Percentiles rank a stretch among this genome's conserved stretches.
Conservation (phyloP, 2,888 invertebrate species). For the Calephelis perditalis region DNA sequence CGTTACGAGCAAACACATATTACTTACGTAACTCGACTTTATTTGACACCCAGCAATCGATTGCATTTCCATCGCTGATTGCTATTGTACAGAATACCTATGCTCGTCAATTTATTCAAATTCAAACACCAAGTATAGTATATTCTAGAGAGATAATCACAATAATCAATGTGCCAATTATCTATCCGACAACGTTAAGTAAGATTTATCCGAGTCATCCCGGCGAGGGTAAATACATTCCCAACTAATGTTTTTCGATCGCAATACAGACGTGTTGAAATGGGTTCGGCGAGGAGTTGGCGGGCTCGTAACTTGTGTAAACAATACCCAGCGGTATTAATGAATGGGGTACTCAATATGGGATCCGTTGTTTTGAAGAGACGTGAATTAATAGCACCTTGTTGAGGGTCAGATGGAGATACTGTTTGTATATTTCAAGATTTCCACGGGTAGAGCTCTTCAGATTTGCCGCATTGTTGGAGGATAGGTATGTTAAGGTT, state of each 20-base stretch:
- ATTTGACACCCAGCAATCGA: no score
- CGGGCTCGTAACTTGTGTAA: conserved; percentile 12
- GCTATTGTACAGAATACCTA: no score
- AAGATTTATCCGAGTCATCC: conserved; percentile 3
- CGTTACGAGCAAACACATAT: no score
- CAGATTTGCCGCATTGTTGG: neutral
- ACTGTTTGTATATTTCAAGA: neutral
- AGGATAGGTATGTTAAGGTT: no score
- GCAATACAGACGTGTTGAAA: conserved; percentile 14
- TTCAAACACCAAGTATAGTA: no score
- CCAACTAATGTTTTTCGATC: conserved; percentile 12
- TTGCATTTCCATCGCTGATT: no score
- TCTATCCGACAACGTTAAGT: conserved; percentile 9
- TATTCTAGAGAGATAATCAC: neutral
- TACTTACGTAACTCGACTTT: no score
- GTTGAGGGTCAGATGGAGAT: conserved; percentile 4
- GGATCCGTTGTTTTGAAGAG: conserved; percentile 8
- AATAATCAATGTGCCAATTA: conserved; percentile 10
- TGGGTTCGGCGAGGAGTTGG: conserved; percentile 8
- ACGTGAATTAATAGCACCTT: conserved; percentile 8
- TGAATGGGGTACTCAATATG: conserved; percentile 13
- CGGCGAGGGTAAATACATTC: neutral
- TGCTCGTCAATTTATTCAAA: no score
- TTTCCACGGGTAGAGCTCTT: conserved; percentile 3
- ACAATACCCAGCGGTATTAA: conserved; percentile 19